Evolutionary conservation across 1,140 invertebrate species (phyloP).

Genomic region (Uloborus diversus): DNA sequence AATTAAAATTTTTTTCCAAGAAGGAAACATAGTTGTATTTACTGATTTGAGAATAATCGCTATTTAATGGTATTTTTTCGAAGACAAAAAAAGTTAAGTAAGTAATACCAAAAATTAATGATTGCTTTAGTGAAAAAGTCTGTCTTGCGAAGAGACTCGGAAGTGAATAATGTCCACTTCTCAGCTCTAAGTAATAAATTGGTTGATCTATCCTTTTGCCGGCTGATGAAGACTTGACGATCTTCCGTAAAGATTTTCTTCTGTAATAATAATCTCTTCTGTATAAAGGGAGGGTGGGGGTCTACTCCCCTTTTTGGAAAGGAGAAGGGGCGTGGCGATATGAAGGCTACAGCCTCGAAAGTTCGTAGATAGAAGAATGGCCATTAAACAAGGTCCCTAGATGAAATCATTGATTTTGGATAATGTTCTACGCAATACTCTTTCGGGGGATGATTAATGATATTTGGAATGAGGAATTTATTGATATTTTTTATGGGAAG

Average conservation of each 20-base stretch:
- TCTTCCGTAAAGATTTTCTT: conserved; percentile 33
- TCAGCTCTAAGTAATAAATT: conserved; percentile 53
- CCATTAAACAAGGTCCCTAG: conserved; percentile 33
- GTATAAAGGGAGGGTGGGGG: conserved; percentile 1
- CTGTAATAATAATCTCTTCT: neutral
- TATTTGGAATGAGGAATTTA: neutral
- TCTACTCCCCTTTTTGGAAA: neutral
- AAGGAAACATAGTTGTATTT: too few relatives aligned
- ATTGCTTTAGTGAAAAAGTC: too few relatives aligned
- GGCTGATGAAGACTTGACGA: conserved; percentile 50
- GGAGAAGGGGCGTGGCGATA: conserved; percentile 4
- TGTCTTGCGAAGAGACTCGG: too few relatives aligned
- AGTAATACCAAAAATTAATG: too few relatives aligned
- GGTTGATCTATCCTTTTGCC: conserved; percentile 26
- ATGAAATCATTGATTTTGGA: conserved; percentile 40
- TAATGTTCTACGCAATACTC: conserved; percentile 28
- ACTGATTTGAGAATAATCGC: too few relatives aligned
- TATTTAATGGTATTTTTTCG: too few relatives aligned
- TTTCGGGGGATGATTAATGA: conserved; percentile 36
- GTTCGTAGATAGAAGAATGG: neutral
- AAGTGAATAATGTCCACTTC: too few relatives aligned
- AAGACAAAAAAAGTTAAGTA: too few relatives aligned
- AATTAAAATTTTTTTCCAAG: too few relatives aligned
- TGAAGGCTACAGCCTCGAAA: conserved; percentile 12
- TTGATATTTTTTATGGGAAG: neutral